Evolutionary conservation across 2,888 invertebrate genomes (phyloP).

Genomic region (Andrena haemorrhoa): DNA sequence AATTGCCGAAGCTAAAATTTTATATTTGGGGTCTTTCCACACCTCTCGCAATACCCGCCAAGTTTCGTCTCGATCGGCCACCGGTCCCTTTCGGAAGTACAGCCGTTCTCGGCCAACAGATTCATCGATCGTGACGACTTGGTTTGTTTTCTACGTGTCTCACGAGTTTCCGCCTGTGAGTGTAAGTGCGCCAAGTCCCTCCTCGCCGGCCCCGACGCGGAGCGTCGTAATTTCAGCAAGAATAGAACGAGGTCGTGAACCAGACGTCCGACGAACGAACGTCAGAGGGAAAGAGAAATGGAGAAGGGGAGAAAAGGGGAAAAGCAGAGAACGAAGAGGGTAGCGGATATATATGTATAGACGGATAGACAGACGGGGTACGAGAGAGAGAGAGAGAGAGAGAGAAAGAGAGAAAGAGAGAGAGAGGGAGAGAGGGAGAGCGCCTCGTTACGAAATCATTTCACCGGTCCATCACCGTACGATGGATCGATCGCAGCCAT

Average conservation of each 20-base stretch:
- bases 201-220: slow-evolving; percentile 60
- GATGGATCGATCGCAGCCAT: slow-evolving; percentile 71
- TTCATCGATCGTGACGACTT: background rate
- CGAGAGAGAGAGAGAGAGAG: background rate
- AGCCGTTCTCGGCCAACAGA: too few species aligned
- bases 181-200: slow-evolving; percentile 55
- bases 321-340: slow-evolving; percentile 7
- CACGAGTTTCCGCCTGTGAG: slow-evolving; percentile 4
- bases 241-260: slow-evolving; percentile 79
- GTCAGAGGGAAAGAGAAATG: slow-evolving; percentile 34
- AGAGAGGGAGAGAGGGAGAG: slow-evolving; percentile 26
- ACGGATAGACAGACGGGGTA: slow-evolving; percentile 21
- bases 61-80: too few species aligned
- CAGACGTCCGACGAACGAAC: slow-evolving; percentile 71
- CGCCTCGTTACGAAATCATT: slow-evolving; percentile 71
- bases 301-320: background rate
- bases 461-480: slow-evolving; percentile 55
- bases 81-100: too few species aligned
- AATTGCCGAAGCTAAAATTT: too few species aligned
- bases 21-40: too few species aligned
- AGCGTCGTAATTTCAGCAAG: slow-evolving; percentile 75
- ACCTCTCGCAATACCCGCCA: too few species aligned
- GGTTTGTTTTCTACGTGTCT: background rate
- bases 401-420: too few species aligned
- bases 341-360: slow-evolving; percentile 18